Evolutionary conservation across 2,888 invertebrate genomes (phyloP), one percentile per base, ranked within the genome.

Genomic region (Vanessa cardui): DNA sequence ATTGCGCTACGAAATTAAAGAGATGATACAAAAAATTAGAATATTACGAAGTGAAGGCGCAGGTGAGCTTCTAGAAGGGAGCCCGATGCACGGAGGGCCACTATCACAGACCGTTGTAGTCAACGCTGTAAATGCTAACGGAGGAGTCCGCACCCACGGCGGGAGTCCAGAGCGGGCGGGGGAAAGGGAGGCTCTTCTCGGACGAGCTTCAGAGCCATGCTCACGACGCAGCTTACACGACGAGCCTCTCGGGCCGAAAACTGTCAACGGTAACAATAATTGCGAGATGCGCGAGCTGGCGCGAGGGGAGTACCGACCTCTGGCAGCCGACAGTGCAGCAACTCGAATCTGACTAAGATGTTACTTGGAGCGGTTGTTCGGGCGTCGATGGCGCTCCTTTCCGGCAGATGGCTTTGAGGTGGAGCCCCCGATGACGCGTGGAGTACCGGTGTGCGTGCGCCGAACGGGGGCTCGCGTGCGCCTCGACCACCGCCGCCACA

Each of bases 21-120:
- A 97, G 88, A 97, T 97, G 97, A 97, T 97, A 82, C 97, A 97
- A 86, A 97, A 97, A 92, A 97, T 97, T 84, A 95, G 96, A 81
- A 94, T 97, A 83, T 92, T 97, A 72, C 95, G 95, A 78, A 95
- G 94, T 70, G 96, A 96, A 81, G 94, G 94, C 58, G 90, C 93
- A 52, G 90, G 92, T 2, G 93, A 93, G 78, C 83, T 93, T 50
- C 78, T 90, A 31, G 92, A 92, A 54, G 83, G 89, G 21, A 92
- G 92, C 70, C 92, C 92, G 12, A 76, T 91, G 62, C 91, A 93
- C 75, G 91, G 93, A 66, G 92, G 92, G 56, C 92, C 92, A 4
- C 77, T 92, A 26, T 92, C 92, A 46, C 92, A 92, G 75, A 91
- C 93, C 46, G 84, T 92, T 60, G 90, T 90, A 72, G 92, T 92